Percentiles rank a stretch among this genome's conserved stretches.
Evolutionary conservation across 2,888 invertebrate species (phyloP).

Genomic region (Unio pictorum): DNA sequence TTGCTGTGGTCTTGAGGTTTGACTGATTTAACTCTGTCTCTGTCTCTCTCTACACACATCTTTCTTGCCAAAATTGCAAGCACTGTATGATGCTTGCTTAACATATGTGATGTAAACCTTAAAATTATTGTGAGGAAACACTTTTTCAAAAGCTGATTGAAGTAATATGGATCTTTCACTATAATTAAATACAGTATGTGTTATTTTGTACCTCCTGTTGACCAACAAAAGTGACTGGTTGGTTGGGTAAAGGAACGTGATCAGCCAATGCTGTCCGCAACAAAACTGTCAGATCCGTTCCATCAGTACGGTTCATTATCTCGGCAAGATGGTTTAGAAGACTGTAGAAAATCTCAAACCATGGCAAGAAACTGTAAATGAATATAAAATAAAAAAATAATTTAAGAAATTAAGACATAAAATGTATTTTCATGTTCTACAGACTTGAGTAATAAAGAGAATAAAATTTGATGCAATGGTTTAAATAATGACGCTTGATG

Average conservation of each 20-base stretch:
- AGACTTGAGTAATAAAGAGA: background rate
- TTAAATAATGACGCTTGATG: too few relatives aligned
- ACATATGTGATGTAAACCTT: too few relatives aligned
- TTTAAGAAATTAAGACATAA: background rate
- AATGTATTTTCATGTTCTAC: background rate
- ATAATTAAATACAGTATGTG: background rate
- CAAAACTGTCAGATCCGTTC: conserved; percentile 71
- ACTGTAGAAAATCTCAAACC: conserved; percentile 96
- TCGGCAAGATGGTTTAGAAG: conserved; percentile 87
- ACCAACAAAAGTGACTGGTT: conserved; percentile 57
- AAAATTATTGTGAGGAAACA: too few relatives aligned
- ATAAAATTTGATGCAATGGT: background rate
- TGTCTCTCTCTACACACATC: background rate
- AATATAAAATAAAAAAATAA: background rate
- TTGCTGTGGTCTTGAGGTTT: too few relatives aligned
- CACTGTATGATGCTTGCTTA: background rate
- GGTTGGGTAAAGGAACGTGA: conserved; percentile 75
- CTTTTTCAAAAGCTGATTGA: background rate
- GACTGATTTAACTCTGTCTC: too few relatives aligned
- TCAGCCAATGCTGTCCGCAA: conserved; percentile 80
- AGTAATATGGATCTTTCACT: background rate
- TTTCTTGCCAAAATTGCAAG: background rate
- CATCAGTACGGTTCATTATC: conserved; percentile 75
- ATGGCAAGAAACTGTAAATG: conserved; percentile 88
- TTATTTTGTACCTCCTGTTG: conserved; percentile 54